phyloP scores from a whole-genome alignment of 2,113 vertebrate species.

The Bubo blakistoni region DNA sequence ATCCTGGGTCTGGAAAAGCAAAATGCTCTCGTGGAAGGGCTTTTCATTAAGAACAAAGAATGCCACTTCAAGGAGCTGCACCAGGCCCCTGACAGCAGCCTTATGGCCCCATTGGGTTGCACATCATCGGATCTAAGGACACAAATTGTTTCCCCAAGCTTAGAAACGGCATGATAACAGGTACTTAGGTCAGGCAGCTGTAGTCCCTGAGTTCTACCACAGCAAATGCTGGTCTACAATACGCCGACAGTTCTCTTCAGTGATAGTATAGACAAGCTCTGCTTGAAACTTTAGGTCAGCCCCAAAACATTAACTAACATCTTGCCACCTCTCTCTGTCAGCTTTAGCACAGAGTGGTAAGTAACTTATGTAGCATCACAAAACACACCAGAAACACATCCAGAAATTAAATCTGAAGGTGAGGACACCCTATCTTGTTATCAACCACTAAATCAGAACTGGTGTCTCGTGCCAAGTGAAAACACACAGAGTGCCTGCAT shows the following conservation, averaged over 20 bases:
- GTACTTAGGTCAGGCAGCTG: background rate
- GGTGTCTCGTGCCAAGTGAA: background rate
- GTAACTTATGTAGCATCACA: background rate
- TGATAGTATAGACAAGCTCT: background rate
- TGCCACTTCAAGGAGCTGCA: background rate
- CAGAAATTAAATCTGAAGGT: background rate
- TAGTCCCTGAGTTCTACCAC: background rate
- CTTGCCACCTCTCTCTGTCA: background rate
- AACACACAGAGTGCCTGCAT: background rate
- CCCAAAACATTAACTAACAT: background rate
- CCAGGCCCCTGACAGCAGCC: background rate
- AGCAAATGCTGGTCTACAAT: background rate
- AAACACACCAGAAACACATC: background rate
- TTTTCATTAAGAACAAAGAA: background rate
- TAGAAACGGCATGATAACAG: background rate
- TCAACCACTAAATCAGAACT: background rate
- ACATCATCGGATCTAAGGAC: background rate
- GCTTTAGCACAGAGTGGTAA: background rate
- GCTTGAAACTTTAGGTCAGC: background rate
- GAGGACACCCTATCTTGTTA: background rate
- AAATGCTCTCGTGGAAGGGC: background rate
- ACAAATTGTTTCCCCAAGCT: background rate
- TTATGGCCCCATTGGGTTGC: background rate
- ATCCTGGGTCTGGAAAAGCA: background rate
- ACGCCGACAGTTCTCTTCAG: background rate